These are phyloP conservation scores for Acrobasis repandana DNA, from an alignment of 2,888 invertebrate genomes.

Conservation along the genomic window DNA sequence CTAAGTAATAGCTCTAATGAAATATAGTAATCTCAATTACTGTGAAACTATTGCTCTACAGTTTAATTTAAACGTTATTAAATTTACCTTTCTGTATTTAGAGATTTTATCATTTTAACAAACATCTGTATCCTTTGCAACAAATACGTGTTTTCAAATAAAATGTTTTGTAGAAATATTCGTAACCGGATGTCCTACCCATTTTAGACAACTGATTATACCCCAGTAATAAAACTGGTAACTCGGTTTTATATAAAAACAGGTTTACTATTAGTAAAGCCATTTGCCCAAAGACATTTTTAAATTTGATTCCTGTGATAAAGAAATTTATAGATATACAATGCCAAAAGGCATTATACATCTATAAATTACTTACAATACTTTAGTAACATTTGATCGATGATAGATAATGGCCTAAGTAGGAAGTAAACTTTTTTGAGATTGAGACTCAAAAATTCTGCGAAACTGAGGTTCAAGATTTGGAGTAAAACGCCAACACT, in stretches of 20 bases:
- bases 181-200: background rate
- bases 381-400: too few relatives aligned
- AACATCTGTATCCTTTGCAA: slow-evolving; percentile 11
- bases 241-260: slow-evolving; percentile 1
- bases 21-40: slow-evolving; percentile 5
- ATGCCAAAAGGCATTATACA: too few relatives aligned
- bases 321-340: too few relatives aligned
- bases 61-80: background rate
- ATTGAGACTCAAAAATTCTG: too few relatives aligned
- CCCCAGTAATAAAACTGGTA: slow-evolving; percentile 9
- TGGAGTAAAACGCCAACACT: too few relatives aligned
- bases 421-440: too few relatives aligned
- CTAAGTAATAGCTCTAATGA: slow-evolving; percentile 3
- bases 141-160: background rate
- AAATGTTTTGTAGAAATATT: background rate
- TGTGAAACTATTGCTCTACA: background rate
- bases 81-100: background rate
- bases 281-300: slow-evolving; percentile 31
- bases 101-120: background rate
- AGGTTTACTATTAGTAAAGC: slow-evolving; percentile 8
- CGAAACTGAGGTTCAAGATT: too few relatives aligned
- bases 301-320: slow-evolving; percentile 36
- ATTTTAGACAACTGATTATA: background rate
- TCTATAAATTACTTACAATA: too few relatives aligned
- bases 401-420: too few relatives aligned